Evolutionary conservation across 2,113 vertebrate genomes (phyloP).

Genomic region (Pseudopodoces humilis): DNA sequence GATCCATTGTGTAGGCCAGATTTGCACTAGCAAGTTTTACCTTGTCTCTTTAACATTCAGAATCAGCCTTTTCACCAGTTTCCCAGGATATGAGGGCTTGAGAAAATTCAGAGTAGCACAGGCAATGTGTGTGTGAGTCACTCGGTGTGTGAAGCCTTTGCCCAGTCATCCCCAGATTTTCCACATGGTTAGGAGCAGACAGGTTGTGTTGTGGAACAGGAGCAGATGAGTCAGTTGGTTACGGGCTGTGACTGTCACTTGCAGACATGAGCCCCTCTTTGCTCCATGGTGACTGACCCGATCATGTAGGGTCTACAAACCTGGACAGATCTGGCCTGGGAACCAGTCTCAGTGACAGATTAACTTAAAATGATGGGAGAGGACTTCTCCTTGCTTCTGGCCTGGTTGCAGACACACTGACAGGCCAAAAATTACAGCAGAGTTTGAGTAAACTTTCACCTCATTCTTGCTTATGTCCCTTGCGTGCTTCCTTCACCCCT

Average conservation of each 20-base stretch:
- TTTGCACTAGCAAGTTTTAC: neutral
- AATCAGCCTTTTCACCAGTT: neutral
- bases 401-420: neutral
- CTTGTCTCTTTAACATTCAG: neutral
- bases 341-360: neutral
- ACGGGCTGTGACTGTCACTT: accelerated
- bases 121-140: neutral
- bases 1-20: neutral
- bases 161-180: neutral
- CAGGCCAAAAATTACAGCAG: neutral
- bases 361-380: neutral
- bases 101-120: neutral
- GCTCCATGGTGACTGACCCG: accelerated
- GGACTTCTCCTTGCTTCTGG: neutral
- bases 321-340: neutral
- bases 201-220: neutral
- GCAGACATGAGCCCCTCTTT: accelerated
- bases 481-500: neutral
- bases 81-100: neutral
- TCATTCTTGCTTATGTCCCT: neutral
- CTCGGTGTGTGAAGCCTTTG: neutral
- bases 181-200: neutral
- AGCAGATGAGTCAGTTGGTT: neutral
- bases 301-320: neutral
- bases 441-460: neutral